phyloP scores from a whole-genome alignment of 2,797 vertebrate genomes.

The Lagorchestes hirsutus region DNA sequence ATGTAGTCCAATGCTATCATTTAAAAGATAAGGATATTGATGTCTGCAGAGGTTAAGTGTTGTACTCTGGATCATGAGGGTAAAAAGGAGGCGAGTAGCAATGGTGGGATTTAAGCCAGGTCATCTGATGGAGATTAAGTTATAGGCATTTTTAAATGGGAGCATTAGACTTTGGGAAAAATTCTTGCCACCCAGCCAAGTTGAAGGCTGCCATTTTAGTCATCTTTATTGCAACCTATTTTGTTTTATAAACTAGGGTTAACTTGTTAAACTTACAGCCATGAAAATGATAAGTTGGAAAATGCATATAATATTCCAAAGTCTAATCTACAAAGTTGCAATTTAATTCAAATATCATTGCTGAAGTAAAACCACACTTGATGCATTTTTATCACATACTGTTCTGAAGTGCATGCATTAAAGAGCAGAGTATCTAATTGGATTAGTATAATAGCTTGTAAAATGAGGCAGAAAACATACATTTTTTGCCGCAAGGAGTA shows the following conservation, averaged over 20 bases:
- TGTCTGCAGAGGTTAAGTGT: neutral
- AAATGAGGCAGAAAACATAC: conserved; percentile 50
- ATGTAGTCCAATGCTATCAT: neutral
- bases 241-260: neutral
- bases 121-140: neutral
- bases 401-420: conserved; percentile 42
- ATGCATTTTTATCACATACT: conserved; percentile 53
- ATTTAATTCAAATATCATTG: conserved; percentile 62
- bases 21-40: neutral
- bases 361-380: conserved; percentile 47
- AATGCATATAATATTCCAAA: conserved; percentile 53
- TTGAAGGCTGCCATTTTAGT: conserved; percentile 13
- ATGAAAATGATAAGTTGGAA: conserved; percentile 19
- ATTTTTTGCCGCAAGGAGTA: conserved; percentile 59
- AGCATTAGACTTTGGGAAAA: conserved; percentile 28
- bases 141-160: conserved; percentile 45
- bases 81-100: neutral
- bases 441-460: conserved; percentile 59
- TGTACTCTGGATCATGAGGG: neutral
- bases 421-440: conserved; percentile 55
- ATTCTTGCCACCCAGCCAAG: neutral
- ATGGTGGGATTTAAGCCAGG: neutral
- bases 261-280: conserved; percentile 18
- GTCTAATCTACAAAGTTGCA: conserved; percentile 37
- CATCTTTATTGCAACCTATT: conserved; percentile 7